Evolutionary conservation across 1,140 invertebrate genomes (phyloP).

Genomic region (Tribolium madens): DNA sequence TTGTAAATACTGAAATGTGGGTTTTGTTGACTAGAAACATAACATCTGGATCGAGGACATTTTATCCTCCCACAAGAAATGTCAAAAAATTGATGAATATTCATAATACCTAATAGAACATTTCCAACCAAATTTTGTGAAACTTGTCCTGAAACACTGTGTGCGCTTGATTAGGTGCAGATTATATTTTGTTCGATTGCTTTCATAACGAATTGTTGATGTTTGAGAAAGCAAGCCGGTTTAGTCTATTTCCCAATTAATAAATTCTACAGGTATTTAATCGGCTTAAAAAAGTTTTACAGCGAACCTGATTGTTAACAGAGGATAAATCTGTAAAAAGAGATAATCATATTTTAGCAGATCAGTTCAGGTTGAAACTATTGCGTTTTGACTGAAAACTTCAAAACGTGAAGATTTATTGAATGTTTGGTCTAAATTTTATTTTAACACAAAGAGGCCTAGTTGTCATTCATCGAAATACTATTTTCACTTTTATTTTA

Average conservation of each 20-base stretch:
- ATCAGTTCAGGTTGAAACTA: slow-evolving; percentile 21
- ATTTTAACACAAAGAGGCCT: background rate
- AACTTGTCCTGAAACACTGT: slow-evolving; percentile 6
- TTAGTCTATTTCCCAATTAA: background rate
- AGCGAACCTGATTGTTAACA: slow-evolving; percentile 1
- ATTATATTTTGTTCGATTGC: slow-evolving; percentile 2
- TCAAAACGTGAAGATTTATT: slow-evolving; percentile 7
- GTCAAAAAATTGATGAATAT: background rate
- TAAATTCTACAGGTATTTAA: slow-evolving; percentile 6
- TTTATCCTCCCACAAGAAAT: background rate
- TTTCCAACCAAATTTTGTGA: background rate
- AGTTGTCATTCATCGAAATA: background rate
- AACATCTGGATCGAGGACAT: slow-evolving; percentile 8
- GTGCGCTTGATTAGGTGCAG: slow-evolving; percentile 3
- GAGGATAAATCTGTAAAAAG: slow-evolving; percentile 18
- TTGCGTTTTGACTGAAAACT: background rate
- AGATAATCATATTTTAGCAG: slow-evolving; percentile 30
- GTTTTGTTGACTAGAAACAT: slow-evolving; percentile 27
- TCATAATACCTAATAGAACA: background rate
- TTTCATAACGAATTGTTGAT: background rate
- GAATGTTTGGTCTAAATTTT: background rate
- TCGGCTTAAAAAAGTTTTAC: slow-evolving; percentile 10
- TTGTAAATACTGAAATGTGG: slow-evolving; percentile 23
- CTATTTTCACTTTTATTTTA: background rate
- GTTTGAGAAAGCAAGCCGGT: background rate